Evolutionary conservation across 2,797 vertebrate species (phyloP), one percentile per base, ranked within the genome.

Genomic region (Cyprinodon diabolis): DNA sequence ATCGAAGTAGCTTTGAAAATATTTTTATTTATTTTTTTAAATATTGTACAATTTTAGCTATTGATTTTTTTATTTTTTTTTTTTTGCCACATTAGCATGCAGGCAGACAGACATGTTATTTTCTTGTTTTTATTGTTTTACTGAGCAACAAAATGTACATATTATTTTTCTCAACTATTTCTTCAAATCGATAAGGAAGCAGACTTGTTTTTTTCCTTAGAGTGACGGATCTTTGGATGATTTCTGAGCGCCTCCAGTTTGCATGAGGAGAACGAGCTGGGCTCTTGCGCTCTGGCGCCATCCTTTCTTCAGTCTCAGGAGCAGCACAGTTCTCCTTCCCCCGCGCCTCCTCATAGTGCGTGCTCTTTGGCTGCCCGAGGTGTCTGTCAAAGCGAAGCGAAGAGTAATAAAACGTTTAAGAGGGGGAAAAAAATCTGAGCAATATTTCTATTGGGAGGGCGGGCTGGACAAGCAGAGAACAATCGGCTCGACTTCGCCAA

Each of bases 401-500:
- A 56, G 52, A 23, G 14, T 4, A 48, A 48, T 86, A 89, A 89
- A 91, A 91, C 72, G 77, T 87, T 92, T 90, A 86, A 90, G 75
- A 74, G 70, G 75, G 75, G 21, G 1, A 79, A 84, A 87, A 60
- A 93, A 94, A 90, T 91, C 86, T 81, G 87, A 91, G 93, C 90
- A 93, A 93, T 94, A 94, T 94, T 95, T 94, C 92, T 94, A 92
- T 94, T 93, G 90, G 87, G 91, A 89, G 95, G 60, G 95, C 95
- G 94, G 95, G 95, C 89, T 91, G 83, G 84, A 90, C 94, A 91
- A 93, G 89, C 94, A 93, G 94, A 94, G 88, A 95, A 95, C 96
- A 96, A 97, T 97, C 94, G 95, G 95, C 95, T 94, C 94, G 93
- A 93, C 87, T 92, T 83, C 93, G 95, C 94, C 93, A 93, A 94